Evolutionary conservation across 2,113 vertebrate species (phyloP), one percentile per base, ranked within the genome.

Genomic region (Pomatorhinus ruficollis): DNA sequence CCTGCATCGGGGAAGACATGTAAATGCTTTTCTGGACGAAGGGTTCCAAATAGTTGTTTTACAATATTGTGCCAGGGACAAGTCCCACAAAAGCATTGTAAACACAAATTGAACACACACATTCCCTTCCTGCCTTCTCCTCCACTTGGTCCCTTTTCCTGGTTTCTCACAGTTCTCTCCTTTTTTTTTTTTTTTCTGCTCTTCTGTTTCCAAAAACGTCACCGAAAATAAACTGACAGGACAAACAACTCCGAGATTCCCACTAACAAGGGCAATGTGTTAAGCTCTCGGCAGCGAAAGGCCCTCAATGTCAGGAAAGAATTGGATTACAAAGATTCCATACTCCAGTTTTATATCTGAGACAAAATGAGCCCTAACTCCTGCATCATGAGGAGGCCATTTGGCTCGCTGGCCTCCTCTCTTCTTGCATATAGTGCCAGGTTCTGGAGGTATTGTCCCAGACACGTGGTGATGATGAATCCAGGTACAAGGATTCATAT

Each of bases 91-190:
- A 57, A 72, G 14, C 5, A 16, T 9, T 61, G 69, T 65, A 61
- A 84, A 93, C 35, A 75, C 25, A 64, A 79, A 79, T 28, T 35
- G 57, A 78, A 84, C 71, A 59, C 2, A 2, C 4, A 2, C 30
- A 8, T 71, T 89, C 64, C 49, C 33, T 79, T 89, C 49, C 61
- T 79, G 47, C n/a, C 18, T 82, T 52, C 44, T 77, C 24, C 47
- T 60, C 30, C 12, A 27, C 53, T 81, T 60, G 20, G 42, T 71
- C 25, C 8, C 25, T 64, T 82, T 89, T 89, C 93, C 89, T 83
- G 16, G 24, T 76, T 95, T 96, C 91, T 90, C 94, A 93, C 63
- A 93, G 91, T 50, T 89, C 60, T 78, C 63, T 49, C 19, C 1
- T 0, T 17, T 16, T 49, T 5, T n/a, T 35, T 31, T 14, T 23